Base-by-base conservation (phyloP, 2,797 vertebrate species). In the Lepilemur septentrionalis region DNA sequence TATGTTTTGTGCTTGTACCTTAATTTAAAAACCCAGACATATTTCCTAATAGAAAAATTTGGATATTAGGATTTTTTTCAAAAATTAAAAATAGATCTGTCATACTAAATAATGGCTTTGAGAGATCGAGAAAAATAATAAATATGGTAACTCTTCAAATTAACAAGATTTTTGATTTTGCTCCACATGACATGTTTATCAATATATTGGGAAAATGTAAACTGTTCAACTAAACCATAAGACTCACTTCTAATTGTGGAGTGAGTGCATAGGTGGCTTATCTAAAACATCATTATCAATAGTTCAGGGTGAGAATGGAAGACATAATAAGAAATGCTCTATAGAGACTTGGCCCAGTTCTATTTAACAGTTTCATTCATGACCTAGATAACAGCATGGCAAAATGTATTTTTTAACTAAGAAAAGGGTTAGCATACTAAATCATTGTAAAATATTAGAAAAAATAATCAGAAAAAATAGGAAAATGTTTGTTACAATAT, bases 341-440 rank as follows among this genome's bases (percentile, higher is more conserved):
- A 9, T 30, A 85, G 94, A 95, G 82, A 92, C 84, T 35, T 95
- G 70, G 76, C 75, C 80, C 70, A 94, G 69, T 95, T 96, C n/a
- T 93, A 28, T 72, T 84, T 94, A 97, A 90, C 57, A 92, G 87
- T 96, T 90, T 96, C 70, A 90, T 94, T 94, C 80, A 82, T 96
- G 90, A 97, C 82, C 82, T 92, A 94, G 78, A 94, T 89, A 92
- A 57, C 38, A 90, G 63, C 63, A 83, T 79, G 17, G 55, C 86
- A 95, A 93, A 93, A 85, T 52, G 20, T 12, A 80, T 13, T 82
- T 38, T 89, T 93, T 87, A 93, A 79, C 28, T 89, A 93, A 97
- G 23, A 43, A 38, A 73, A 65, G 23, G 13, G 4, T 69, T 59
- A 94, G 10, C 32, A 95, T 83, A 67, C 63, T 82, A 93, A 96